Percentiles rank a stretch among this genome's conserved stretches.
Conservation (phyloP, 2,113 vertebrate genomes). For the Corythornis vintsioides region DNA sequence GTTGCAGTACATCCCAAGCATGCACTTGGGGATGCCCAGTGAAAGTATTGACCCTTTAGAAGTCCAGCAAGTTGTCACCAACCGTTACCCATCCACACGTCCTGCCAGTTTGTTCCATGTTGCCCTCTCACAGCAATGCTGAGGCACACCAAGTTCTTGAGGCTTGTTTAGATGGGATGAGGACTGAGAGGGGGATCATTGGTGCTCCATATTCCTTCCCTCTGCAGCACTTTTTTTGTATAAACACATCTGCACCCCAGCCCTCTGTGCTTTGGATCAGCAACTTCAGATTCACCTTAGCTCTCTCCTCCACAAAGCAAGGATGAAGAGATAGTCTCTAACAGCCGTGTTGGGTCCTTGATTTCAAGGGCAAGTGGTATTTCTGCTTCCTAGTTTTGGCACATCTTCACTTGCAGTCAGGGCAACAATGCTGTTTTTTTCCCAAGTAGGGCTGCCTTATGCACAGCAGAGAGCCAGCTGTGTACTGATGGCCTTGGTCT, state of each 20-base stretch:
- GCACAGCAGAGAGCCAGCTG: neutral
- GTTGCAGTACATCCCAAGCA: neutral
- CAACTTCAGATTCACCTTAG: neutral
- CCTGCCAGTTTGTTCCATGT: accelerated
- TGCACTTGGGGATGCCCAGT: neutral
- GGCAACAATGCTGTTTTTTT: neutral
- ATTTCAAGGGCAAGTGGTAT: neutral
- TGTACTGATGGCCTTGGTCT: neutral
- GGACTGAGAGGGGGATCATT: accelerated
- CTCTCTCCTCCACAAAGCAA: neutral
- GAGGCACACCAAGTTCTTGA: neutral
- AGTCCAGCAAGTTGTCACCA: neutral
- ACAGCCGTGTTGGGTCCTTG: neutral
- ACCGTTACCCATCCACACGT: accelerated
- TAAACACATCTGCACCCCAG: neutral
- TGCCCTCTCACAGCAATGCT: neutral
- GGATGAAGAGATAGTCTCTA: neutral
- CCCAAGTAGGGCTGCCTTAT: neutral
- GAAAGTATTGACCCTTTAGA: neutral
- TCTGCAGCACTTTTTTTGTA: neutral
- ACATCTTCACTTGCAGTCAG: neutral
- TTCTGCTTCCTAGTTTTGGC: neutral
- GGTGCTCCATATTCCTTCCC: accelerated
- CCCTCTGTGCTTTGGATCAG: neutral
- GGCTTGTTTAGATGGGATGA: neutral